Conservation (phyloP, 2,113 vertebrate genomes). For the Mionectes macconnelli region DNA sequence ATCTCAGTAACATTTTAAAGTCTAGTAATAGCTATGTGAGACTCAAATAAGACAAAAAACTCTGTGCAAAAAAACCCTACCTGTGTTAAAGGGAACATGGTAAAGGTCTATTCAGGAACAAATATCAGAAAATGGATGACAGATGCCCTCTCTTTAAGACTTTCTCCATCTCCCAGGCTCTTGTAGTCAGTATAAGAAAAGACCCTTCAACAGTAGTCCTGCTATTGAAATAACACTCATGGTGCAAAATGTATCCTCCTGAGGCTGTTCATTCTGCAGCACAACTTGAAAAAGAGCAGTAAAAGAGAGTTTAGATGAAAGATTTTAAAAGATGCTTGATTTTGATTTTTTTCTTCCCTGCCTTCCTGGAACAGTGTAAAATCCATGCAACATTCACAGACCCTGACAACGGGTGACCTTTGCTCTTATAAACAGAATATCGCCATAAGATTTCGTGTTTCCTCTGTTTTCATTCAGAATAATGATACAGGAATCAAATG, state of each 20-base stretch:
- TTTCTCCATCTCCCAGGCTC: background rate
- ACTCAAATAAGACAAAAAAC: background rate
- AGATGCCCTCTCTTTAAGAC: background rate
- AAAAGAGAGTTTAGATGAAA: background rate
- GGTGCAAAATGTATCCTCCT: background rate
- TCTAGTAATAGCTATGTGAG: background rate
- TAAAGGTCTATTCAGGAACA: background rate
- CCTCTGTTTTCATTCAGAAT: background rate
- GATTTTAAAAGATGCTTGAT: background rate
- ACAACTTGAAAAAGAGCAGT: background rate
- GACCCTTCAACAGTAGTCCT: background rate
- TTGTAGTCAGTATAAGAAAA: background rate
- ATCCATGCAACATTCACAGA: background rate
- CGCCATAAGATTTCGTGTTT: background rate
- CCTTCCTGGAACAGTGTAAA: background rate
- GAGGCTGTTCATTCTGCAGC: background rate
- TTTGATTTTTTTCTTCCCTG: background rate
- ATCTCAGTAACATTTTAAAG: background rate
- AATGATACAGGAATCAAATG: background rate
- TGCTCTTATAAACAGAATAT: background rate
- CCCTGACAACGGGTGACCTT: background rate
- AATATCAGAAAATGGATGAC: background rate
- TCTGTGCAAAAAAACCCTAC: background rate
- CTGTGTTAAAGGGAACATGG: background rate
- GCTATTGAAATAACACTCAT: background rate